Percentiles rank a stretch among this genome's conserved stretches.
These are phyloP conservation scores for Bhutanitis thaidina DNA, from an alignment of 2,888 invertebrate genomes.

Conservation along the genomic window DNA sequence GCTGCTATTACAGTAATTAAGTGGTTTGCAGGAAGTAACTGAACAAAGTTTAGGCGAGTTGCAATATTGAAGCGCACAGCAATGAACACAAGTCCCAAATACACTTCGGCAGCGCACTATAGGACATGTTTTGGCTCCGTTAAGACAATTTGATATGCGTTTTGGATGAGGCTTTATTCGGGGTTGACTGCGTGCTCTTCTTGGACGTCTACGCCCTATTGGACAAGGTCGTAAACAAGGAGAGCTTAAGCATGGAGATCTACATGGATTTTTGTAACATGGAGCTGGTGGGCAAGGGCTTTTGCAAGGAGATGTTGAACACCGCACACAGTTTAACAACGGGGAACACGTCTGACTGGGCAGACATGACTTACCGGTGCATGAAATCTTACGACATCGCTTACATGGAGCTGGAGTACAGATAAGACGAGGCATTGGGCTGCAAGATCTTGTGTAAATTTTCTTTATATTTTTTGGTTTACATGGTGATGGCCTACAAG, in stretches of 20 bases:
- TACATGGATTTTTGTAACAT: slow-evolving; percentile 30
- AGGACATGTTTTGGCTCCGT: slow-evolving; percentile 49
- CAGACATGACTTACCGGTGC: slow-evolving; percentile 21
- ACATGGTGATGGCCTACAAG: slow-evolving; percentile 44
- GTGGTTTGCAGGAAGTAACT: slow-evolving; percentile 1
- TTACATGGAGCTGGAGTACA: not conserved
- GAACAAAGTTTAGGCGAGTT: slow-evolving; percentile 3
- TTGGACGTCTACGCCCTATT: slow-evolving; percentile 44
- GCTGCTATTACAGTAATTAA: slow-evolving; percentile 4
- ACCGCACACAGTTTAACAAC: not conserved
- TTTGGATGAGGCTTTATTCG: slow-evolving; percentile 50
- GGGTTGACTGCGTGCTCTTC: slow-evolving; percentile 48
- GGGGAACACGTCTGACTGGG: slow-evolving; percentile 26
- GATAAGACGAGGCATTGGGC: slow-evolving; percentile 28
- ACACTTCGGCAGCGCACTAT: slow-evolving; percentile 36
- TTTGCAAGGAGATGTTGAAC: not conserved
- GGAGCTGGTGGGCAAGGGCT: slow-evolving; percentile 20
- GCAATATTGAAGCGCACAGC: slow-evolving; percentile 13
- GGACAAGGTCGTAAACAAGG: slow-evolving; percentile 58
- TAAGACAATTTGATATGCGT: slow-evolving; percentile 57
- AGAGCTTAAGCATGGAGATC: slow-evolving; percentile 44
- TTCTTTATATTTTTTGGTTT: slow-evolving; percentile 39
- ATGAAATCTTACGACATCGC: not conserved
- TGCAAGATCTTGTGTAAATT: slow-evolving; percentile 40
- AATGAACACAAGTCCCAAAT: slow-evolving; percentile 7